phyloP scores from a whole-genome alignment of 2,888 invertebrate species.

The Lydus trimaculatus region DNA sequence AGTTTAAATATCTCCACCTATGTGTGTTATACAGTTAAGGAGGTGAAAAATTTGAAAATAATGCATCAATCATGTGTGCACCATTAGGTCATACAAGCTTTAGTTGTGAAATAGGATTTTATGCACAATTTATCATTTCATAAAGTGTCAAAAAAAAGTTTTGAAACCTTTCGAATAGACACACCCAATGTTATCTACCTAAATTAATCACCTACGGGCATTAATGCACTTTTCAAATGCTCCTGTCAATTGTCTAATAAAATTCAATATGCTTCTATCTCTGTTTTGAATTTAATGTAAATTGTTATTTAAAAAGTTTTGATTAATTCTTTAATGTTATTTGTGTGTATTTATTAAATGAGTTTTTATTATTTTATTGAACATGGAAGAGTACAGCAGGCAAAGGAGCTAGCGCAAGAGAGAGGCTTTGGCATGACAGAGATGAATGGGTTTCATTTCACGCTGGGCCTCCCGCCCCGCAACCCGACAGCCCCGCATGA shows the following conservation, averaged over 20 bases:
- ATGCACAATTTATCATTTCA: background rate
- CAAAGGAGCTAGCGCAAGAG: constrained; percentile 35
- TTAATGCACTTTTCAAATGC: background rate
- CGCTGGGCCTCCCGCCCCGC: constrained; percentile 64
- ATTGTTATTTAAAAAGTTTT: no score
- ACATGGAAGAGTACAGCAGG: constrained; percentile 1
- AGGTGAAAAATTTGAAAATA: background rate
- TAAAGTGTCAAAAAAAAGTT: background rate
- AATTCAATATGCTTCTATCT: background rate
- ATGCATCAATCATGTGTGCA: background rate
- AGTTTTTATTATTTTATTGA: constrained; percentile 11
- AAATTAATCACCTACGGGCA: background rate
- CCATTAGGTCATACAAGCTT: background rate
- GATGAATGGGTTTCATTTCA: constrained; percentile 64
- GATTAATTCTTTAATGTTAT: background rate
- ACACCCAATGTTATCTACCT: background rate
- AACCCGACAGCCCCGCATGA: constrained; percentile 64
- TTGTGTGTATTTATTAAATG: background rate
- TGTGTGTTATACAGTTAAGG: background rate
- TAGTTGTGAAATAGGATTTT: background rate
- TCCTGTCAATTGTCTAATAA: background rate
- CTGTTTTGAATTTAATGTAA: no score
- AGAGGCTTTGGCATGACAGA: constrained; percentile 56
- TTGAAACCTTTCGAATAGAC: background rate
- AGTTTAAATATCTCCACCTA: no score